Base-by-base conservation (phyloP, 2,888 invertebrate genomes). In the Cerastis leucographa region DNA sequence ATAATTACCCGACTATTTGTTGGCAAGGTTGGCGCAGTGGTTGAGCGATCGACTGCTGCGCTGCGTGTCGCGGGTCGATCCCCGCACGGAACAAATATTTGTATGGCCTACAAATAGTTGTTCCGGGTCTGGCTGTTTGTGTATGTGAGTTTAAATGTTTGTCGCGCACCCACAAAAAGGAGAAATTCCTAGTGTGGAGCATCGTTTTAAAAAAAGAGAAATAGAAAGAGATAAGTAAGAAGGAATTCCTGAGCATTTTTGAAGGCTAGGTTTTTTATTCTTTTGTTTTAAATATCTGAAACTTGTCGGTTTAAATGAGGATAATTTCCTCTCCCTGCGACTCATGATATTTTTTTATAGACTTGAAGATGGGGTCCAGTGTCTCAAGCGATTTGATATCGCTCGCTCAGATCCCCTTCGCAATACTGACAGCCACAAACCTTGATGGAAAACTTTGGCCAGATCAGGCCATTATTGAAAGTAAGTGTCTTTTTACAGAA, bases 341-440 rank as follows among this genome's bases (percentile, higher is more conserved):
- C 29, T 61, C 1, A 29, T 59, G 8, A 19, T 19, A 19, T 46
- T 19, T 49, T 54, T n/a, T 42, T 40, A 35, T 12, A 51, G 62
- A 14, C 17, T n/a, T 0, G 6, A 72, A 59, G 25, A 78, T 78
- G 78, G 72, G 78, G 22, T 65, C 78, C 56, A 77, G 65, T 35
- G 65, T 65, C 7, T 59, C 65, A 17, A 78, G n/a, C 8, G 56
- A 59, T 42, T 0, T 78, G 0, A 14, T 51, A 42, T 44, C 78
- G 3, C 5, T 59, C 3, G 51, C 44, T 8, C 78, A 78, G 51
- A 14, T 78, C 0, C 72, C 78, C 0, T 22, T 72, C 6, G 4
- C 76, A 0, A 2, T 64, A 9, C 0, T 66, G 1, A 11, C 65
- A 19, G 2, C 12, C 1, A 0, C 9, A 14, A 35, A 22, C 0